Evolutionary conservation across 1,140 invertebrate species (phyloP).

Genomic region (Phymorhynchus buccinoides): DNA sequence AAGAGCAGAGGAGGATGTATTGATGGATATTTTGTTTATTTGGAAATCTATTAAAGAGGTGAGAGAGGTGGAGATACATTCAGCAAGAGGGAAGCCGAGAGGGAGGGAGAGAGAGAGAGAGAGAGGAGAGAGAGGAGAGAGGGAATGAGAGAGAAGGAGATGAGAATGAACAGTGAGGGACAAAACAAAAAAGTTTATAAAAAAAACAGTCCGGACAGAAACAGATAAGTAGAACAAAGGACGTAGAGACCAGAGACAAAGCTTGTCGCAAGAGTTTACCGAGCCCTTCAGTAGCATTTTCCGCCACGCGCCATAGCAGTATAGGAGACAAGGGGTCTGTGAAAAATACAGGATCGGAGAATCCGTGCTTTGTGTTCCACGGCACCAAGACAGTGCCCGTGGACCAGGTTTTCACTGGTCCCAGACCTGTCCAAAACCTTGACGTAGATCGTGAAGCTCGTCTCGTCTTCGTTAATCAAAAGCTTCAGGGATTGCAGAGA

Average conservation of each 20-base stretch:
- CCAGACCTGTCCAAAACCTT: conserved; percentile 41
- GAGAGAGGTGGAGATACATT: too few relatives aligned
- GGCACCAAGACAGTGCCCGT: conserved; percentile 39
- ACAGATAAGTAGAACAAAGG: background rate
- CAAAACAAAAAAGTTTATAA: background rate
- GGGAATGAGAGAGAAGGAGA: background rate
- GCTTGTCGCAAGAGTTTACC: too few relatives aligned
- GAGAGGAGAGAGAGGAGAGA: too few relatives aligned
- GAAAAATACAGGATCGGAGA: conserved; percentile 47
- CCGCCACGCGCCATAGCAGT: conserved; percentile 35
- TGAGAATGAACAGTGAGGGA: background rate
- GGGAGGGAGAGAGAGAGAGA: too few relatives aligned
- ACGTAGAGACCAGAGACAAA: background rate
- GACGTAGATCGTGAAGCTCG: conserved; percentile 42
- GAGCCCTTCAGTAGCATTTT: conserved; percentile 32
- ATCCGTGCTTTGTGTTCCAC: conserved; percentile 51
- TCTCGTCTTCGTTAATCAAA: conserved; percentile 48
- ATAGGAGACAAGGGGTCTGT: conserved; percentile 41
- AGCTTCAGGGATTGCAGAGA: background rate
- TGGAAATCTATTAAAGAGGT: too few relatives aligned
- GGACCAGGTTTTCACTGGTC: conserved; percentile 23
- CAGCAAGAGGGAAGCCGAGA: too few relatives aligned
- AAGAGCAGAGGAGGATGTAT: too few relatives aligned
- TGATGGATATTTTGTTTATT: too few relatives aligned
- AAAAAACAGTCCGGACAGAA: background rate